Conservation (phyloP, 2,888 invertebrate species). For the Rhogogaster chlorosoma region DNA sequence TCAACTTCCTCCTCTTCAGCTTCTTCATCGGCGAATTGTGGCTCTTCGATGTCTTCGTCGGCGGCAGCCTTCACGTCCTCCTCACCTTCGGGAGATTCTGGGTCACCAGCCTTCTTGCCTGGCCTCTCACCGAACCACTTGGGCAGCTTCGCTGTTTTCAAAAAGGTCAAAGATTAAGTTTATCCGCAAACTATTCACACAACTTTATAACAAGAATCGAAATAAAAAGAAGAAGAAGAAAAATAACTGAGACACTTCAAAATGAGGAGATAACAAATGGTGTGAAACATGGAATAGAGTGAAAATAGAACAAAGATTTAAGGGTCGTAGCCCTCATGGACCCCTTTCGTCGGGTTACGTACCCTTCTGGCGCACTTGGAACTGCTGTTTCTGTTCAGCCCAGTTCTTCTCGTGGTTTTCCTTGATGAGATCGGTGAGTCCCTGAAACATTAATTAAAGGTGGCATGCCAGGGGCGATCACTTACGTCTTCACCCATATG, state of each 20-base stretch:
- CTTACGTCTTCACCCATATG: slow-evolving; percentile 62
- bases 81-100: slow-evolving; percentile 94
- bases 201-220: too few relatives aligned
- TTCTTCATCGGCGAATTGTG: slow-evolving; percentile 84
- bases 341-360: slow-evolving; percentile 77
- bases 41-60: slow-evolving; percentile 86
- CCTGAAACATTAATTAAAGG: slow-evolving; percentile 82
- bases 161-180: not conserved
- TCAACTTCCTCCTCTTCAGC: slow-evolving; percentile 88
- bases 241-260: not conserved
- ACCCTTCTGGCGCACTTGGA: slow-evolving; percentile 94
- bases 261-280: not conserved
- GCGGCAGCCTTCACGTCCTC: slow-evolving; percentile 90
- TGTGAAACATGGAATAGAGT: not conserved
- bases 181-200: not conserved
- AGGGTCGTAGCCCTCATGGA: slow-evolving; percentile 5
- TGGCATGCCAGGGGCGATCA: slow-evolving; percentile 73
- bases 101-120: slow-evolving; percentile 94
- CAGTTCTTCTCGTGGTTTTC: slow-evolving; percentile 92
- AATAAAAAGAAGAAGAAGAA: not conserved
- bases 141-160: slow-evolving; percentile 89
- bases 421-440: slow-evolving; percentile 91
- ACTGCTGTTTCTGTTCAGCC: slow-evolving; percentile 93
- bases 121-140: slow-evolving; percentile 98
- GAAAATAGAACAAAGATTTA: not conserved